Evolutionary conservation across 2,797 vertebrate genomes (phyloP).

Genomic region (Muscicapa comitata): DNA sequence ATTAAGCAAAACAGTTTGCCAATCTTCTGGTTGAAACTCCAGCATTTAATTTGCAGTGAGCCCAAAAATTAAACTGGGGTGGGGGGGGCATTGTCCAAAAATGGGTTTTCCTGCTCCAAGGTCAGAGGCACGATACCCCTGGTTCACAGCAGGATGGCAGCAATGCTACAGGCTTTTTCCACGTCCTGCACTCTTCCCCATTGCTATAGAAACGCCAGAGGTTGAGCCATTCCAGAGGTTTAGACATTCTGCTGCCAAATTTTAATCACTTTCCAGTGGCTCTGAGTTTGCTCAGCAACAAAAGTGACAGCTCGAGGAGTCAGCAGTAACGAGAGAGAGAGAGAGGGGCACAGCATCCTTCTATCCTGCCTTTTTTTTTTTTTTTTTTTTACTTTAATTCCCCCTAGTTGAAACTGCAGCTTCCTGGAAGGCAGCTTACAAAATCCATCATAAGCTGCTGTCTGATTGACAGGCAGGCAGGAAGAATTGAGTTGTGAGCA

Average conservation of each 20-base stretch:
- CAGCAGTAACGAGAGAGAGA: background rate
- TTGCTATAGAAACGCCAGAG: slow-evolving; percentile 23
- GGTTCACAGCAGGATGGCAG: slow-evolving; percentile 40
- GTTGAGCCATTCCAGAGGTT: background rate
- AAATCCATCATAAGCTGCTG: background rate
- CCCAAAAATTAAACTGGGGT: background rate
- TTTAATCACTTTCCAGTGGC: background rate
- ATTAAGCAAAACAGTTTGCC: background rate
- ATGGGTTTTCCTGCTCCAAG: background rate
- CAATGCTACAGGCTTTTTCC: slow-evolving; percentile 14
- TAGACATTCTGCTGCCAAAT: background rate
- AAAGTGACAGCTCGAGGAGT: background rate
- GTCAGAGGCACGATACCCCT: background rate
- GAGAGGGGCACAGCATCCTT: background rate
- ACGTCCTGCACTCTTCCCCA: background rate
- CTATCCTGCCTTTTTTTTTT: background rate
- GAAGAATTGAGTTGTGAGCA: background rate
- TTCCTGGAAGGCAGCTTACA: background rate
- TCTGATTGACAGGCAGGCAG: background rate
- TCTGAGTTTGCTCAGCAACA: background rate
- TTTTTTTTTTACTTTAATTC: background rate
- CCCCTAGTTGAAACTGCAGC: background rate
- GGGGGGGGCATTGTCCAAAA: background rate
- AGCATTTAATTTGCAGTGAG: background rate
- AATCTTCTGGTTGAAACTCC: background rate